A percentile compares a stretch with the other conserved stretches of the same genome.
phyloP scores from a whole-genome alignment of 2,797 vertebrate genomes.

The Cygnus olor region DNA sequence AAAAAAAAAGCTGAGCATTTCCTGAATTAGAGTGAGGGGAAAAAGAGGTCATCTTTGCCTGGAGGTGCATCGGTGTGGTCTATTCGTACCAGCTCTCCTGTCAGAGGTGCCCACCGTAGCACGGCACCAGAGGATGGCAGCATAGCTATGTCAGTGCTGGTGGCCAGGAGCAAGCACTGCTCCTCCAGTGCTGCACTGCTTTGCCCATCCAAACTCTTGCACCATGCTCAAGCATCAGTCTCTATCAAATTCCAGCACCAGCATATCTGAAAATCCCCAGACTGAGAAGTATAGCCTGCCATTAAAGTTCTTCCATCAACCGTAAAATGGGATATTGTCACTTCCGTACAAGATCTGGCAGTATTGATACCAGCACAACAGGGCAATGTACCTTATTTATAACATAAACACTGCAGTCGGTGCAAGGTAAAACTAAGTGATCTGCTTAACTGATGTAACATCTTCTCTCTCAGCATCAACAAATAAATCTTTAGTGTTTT shows the following conservation, averaged over 20 bases:
- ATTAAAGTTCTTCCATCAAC: not conserved
- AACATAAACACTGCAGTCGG: not conserved
- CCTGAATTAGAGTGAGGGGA: rapidly evolving
- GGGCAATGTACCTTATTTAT: no score
- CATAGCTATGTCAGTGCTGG: rapidly evolving
- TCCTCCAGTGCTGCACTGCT: not conserved
- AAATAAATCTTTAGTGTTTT: rapidly evolving
- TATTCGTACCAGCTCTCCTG: no score
- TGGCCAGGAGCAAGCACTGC: no score
- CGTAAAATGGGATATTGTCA: no score
- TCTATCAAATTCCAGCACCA: not conserved
- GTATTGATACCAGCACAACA: rapidly evolving
- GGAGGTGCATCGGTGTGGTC: no score
- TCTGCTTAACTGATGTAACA: not conserved
- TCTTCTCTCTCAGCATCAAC: not conserved
- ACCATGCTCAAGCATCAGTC: not conserved
- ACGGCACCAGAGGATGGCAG: not conserved
- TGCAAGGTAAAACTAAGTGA: rapidly evolving
- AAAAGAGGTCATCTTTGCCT: rapidly evolving
- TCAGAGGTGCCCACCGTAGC: not conserved
- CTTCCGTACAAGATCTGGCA: not conserved
- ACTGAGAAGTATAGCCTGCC: not conserved
- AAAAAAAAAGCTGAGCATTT: not conserved
- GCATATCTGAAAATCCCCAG: not conserved
- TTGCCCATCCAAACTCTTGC: no score